These are phyloP conservation scores for Chaetophractus vellerosus DNA, from an alignment of 2,797 vertebrate species.

Conservation along the genomic window DNA sequence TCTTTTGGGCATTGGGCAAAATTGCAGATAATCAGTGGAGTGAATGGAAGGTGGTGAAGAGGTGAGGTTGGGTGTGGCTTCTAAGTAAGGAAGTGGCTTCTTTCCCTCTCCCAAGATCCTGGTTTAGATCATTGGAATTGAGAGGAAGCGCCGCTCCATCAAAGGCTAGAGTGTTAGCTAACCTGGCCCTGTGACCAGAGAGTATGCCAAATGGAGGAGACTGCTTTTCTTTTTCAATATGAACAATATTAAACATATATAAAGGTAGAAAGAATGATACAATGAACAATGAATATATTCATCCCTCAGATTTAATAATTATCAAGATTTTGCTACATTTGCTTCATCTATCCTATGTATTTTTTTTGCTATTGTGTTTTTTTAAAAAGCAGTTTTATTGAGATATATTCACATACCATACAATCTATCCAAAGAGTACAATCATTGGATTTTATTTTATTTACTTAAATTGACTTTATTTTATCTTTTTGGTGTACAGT, in stretches of 20 bases:
- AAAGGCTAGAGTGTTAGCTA: not conserved
- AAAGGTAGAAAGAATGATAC: not conserved
- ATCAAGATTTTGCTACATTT: constrained; percentile 41
- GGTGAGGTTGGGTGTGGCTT: not conserved
- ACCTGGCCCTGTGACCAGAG: not conserved
- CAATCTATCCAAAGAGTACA: too few relatives aligned
- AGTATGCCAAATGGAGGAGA: not conserved
- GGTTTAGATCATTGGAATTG: not conserved
- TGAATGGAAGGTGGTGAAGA: not conserved
- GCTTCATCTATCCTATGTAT: not conserved
- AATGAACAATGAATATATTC: not conserved
- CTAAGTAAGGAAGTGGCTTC: not conserved
- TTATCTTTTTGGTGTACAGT: too few relatives aligned
- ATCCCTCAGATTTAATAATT: constrained; percentile 26
- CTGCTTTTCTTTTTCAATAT: not conserved
- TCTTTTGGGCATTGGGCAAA: not conserved
- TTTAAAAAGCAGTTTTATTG: too few relatives aligned
- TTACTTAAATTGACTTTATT: too few relatives aligned
- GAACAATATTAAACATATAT: not conserved
- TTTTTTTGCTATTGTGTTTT: constrained; percentile 40
- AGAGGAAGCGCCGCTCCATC: not conserved
- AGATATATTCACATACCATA: too few relatives aligned
- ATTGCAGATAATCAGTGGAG: not conserved
- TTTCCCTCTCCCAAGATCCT: not conserved
- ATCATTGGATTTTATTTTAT: too few relatives aligned